A percentile compares a stretch with the other conserved stretches of the same genome.
Evolutionary conservation across 2,113 vertebrate species (phyloP).

Genomic region (Poicephalus gulielmi): DNA sequence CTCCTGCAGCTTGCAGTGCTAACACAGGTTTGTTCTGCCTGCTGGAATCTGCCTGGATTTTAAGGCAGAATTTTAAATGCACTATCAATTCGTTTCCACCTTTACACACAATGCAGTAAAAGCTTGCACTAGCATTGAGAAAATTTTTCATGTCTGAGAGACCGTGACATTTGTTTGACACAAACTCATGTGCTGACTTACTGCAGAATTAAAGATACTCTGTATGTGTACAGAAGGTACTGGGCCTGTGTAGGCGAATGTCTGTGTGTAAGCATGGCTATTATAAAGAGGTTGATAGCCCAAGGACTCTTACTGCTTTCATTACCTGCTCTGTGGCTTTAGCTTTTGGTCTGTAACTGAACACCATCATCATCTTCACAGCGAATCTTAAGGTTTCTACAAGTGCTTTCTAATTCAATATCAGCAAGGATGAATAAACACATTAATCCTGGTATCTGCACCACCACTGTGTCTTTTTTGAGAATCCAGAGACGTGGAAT

Average conservation of each 20-base stretch:
- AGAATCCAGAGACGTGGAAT: neutral
- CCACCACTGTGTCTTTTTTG: neutral
- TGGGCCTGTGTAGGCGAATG: neutral
- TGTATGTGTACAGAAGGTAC: neutral
- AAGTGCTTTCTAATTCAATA: neutral
- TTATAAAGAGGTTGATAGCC: neutral
- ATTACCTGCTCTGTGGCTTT: neutral
- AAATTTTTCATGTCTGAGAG: neutral
- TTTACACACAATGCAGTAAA: neutral
- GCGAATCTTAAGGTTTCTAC: neutral
- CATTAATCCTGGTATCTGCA: neutral
- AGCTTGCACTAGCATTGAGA: neutral
- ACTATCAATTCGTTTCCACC: neutral
- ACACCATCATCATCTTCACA: neutral
- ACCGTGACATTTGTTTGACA: neutral
- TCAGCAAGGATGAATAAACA: neutral
- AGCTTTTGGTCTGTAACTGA: neutral
- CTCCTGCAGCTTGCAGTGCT: constrained; percentile 1
- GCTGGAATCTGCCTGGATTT: neutral
- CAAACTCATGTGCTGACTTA: neutral
- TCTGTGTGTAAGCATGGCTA: neutral
- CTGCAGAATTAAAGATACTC: neutral
- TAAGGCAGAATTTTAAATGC: neutral
- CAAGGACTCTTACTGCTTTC: neutral
- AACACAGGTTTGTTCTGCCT: constrained; percentile 9